Base-by-base conservation (phyloP, 2,888 invertebrate species). In the Ferrisia virgata region DNA sequence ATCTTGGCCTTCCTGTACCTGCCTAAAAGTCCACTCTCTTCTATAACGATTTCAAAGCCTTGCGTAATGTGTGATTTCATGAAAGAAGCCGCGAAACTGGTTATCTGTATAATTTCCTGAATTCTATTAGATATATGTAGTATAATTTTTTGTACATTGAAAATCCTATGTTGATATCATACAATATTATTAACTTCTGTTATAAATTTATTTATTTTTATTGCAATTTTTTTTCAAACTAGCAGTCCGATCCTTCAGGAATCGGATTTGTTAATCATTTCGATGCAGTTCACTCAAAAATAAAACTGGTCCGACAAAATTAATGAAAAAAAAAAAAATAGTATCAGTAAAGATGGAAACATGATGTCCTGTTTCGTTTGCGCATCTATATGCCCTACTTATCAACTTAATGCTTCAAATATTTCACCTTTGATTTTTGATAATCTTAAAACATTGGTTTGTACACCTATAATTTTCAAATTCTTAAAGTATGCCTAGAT, bases 1-100 rank as follows among this genome's bases (percentile, higher is more conserved):
- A 76, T 76, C 72, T 76, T 76, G 72, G 72, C 72, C 72, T 76
- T 76, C 72, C 72, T 76, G 72, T 33, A 76, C 72, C 18, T 76
- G 72, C 36, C 31, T 36, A 22, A 76, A 76, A 76, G 72, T 76
- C 36, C 9, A 11, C 40, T 9, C 72, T 64, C 72, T 76, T 25
- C 36, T 18, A 33, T 36, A 36, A 76, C 28, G 28, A 36, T 76
- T 76, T 76, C 72, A 36, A 36, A 18, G 18, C 15, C 72, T 76
- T 76, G 72, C 72, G 72, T 76, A 76, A 76, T 36, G 18, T 5
- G 72, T 76, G 72, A 18, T 76, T 76, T 76, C 36, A 64, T 76
- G 36, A 36, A 76, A 36, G 36, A 76, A 76, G 72, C 5, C 36
- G 72, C 15, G 9, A 2, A 36, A 76, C 72, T 36, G 72, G 72